A percentile compares a stretch with the other conserved stretches of the same genome.
phyloP scores from a whole-genome alignment of 2,113 vertebrate genomes.

The Lepus europaeus region DNA sequence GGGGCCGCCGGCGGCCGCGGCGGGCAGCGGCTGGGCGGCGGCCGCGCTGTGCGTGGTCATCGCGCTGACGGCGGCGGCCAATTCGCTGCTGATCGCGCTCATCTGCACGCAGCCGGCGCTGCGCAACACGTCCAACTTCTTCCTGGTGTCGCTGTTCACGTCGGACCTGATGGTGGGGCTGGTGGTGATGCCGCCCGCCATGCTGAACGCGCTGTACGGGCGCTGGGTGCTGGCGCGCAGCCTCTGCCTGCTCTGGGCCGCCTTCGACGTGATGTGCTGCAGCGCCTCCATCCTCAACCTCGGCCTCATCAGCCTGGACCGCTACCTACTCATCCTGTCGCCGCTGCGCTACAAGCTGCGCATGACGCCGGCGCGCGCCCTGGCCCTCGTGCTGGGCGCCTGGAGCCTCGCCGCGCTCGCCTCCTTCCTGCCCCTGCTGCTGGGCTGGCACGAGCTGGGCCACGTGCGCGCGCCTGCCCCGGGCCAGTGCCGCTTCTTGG shows the following conservation, averaged over 20 bases:
- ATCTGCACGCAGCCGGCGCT: conserved; percentile 95
- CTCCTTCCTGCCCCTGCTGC: conserved; percentile 96
- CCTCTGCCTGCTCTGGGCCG: conserved; percentile 96
- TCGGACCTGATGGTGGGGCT: conserved; percentile 98
- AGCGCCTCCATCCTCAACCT: conserved; percentile 99
- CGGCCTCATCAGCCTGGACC: conserved; percentile 97
- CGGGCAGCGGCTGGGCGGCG: conserved; percentile 91
- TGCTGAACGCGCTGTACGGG: conserved; percentile 96
- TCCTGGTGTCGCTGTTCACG: conserved; percentile 97
- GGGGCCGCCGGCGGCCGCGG: conserved; percentile 44
- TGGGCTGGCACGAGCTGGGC: conserved; percentile 96
- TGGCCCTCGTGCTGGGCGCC: conserved; percentile 93
- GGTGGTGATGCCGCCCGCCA: conserved; percentile 98
- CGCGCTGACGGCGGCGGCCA: conserved; percentile 92
- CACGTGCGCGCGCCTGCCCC: conserved; percentile 64
- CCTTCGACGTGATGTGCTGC: conserved; percentile 99
- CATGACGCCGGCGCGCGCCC: conserved; percentile 93
- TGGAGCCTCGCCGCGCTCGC: conserved; percentile 94
- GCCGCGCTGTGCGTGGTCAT: conserved; percentile 94
- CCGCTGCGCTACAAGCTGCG: conserved; percentile 96
- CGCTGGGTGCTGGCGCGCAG: conserved; percentile 93
- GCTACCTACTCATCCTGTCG: conserved; percentile 97
- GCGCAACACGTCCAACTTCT: conserved; percentile 97
- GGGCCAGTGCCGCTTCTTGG: conserved; percentile 92
- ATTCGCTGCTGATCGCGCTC: conserved; percentile 93